These are phyloP conservation scores for Chesias legatella DNA, from an alignment of 2,888 invertebrate genomes.

Conservation along the genomic window DNA sequence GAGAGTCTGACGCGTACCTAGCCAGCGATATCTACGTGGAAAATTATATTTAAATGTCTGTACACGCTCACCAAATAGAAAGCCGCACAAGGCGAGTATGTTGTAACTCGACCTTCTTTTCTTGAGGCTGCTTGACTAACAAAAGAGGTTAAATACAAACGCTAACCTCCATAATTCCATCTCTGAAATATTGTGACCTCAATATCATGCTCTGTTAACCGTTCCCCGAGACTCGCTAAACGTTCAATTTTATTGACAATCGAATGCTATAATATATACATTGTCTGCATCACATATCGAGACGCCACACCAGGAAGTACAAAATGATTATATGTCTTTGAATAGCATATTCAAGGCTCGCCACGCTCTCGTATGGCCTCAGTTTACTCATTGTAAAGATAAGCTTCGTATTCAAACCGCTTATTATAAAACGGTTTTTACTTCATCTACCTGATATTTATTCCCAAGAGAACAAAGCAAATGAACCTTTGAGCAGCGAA, in stretches of 20 bases:
- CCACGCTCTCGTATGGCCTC: slow-evolving; percentile 66
- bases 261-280: slow-evolving; percentile 43
- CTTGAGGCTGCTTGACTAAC: slow-evolving; percentile 56
- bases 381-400: slow-evolving; percentile 55
- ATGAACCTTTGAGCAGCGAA: slow-evolving; percentile 27
- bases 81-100: slow-evolving; percentile 76
- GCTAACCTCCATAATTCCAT: slow-evolving; percentile 54
- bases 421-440: slow-evolving; percentile 26
- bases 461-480: slow-evolving; percentile 29
- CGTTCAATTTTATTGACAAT: slow-evolving; percentile 45
- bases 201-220: slow-evolving; percentile 67
- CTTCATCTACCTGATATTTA: slow-evolving; percentile 21
- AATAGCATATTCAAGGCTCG: slow-evolving; percentile 75
- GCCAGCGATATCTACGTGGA: slow-evolving; percentile 66
- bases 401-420: slow-evolving; percentile 54
- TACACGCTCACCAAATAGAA: slow-evolving; percentile 76
- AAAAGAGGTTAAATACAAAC: slow-evolving; percentile 71
- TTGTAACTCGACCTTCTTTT: slow-evolving; percentile 78
- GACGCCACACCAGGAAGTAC: slow-evolving; percentile 68
- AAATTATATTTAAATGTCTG: slow-evolving; percentile 76
- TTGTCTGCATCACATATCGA: slow-evolving; percentile 52
- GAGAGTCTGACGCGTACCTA: slow-evolving; percentile 55
- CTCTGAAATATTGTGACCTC: slow-evolving; percentile 61
- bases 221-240: slow-evolving; percentile 50
- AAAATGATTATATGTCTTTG: slow-evolving; percentile 76